phyloP scores from a whole-genome alignment of 2,113 vertebrate genomes.

The Nerophis ophidion region DNA sequence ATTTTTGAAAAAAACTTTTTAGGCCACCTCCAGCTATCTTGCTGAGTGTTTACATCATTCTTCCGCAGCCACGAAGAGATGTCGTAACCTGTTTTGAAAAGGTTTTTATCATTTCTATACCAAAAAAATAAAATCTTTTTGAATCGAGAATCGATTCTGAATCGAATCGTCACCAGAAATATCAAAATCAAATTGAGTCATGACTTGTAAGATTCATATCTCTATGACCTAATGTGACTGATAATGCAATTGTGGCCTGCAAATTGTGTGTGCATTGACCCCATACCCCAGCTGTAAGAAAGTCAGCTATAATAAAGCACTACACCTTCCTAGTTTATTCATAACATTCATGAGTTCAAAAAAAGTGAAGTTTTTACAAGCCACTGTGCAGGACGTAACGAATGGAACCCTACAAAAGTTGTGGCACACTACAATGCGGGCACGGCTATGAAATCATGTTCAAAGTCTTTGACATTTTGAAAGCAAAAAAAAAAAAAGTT shows the following conservation, averaged over 20 bases:
- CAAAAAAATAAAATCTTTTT: too few species aligned
- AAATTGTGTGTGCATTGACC: background rate
- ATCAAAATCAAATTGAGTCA: too few species aligned
- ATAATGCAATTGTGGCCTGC: background rate
- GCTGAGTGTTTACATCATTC: too few species aligned
- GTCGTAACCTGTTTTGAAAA: too few species aligned
- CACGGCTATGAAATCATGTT: conserved; percentile 15
- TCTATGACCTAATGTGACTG: background rate
- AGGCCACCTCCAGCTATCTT: too few species aligned
- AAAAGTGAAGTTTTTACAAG: background rate
- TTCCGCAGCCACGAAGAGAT: too few species aligned
- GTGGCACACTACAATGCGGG: conserved; percentile 15
- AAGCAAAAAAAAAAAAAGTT: conserved; percentile 22
- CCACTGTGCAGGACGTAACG: background rate
- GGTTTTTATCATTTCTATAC: too few species aligned
- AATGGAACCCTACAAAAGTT: background rate
- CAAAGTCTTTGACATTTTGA: conserved; percentile 32
- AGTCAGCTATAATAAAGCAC: background rate
- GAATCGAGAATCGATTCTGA: too few species aligned
- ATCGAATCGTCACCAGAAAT: too few species aligned
- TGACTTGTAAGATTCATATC: too few species aligned
- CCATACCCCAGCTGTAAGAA: background rate
- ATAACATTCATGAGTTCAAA: background rate
- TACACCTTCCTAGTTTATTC: background rate
- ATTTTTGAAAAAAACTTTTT: too few species aligned